Conservation (phyloP, 2,888 invertebrate genomes). For the Cheiracanthium punctorium region DNA sequence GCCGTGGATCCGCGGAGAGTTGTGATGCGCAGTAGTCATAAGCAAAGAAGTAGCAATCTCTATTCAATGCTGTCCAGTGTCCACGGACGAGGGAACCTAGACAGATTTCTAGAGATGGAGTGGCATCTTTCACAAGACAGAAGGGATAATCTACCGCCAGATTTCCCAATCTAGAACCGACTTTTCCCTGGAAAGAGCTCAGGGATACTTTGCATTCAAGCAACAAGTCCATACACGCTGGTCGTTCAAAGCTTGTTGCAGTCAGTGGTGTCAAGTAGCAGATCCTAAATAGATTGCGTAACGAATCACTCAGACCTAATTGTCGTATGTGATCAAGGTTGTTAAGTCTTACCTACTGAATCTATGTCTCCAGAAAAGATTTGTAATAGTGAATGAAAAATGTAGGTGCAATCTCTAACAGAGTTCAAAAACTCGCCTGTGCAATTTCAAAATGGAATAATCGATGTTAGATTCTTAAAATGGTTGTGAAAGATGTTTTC, state of each 20-base stretch:
- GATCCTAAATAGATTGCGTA: background rate
- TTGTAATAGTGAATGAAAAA: background rate
- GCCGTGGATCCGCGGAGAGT: conserved; percentile 48
- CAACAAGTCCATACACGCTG: conserved; percentile 30
- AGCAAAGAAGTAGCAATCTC: conserved; percentile 73
- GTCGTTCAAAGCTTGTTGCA: conserved; percentile 40
- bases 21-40: conserved; percentile 72
- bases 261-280: background rate
- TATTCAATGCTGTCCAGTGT: conserved; percentile 74
- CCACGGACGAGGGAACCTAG: conserved; percentile 73
- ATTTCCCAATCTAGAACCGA: conserved; percentile 50
- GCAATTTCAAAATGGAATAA: background rate
- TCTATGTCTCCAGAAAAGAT: background rate
- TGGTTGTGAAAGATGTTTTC: background rate
- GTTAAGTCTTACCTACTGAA: background rate
- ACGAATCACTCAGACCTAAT: background rate
- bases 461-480: background rate
- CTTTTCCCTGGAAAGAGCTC: background rate
- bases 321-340: background rate
- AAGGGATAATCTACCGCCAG: conserved; percentile 50
- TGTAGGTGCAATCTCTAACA: no score
- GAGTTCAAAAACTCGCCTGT: no score
- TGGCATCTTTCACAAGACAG: conserved; percentile 62
- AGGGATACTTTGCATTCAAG: background rate
- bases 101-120: conserved; percentile 74